Base-by-base conservation (phyloP, 2,113 vertebrate species). In the Prunella himalayana region DNA sequence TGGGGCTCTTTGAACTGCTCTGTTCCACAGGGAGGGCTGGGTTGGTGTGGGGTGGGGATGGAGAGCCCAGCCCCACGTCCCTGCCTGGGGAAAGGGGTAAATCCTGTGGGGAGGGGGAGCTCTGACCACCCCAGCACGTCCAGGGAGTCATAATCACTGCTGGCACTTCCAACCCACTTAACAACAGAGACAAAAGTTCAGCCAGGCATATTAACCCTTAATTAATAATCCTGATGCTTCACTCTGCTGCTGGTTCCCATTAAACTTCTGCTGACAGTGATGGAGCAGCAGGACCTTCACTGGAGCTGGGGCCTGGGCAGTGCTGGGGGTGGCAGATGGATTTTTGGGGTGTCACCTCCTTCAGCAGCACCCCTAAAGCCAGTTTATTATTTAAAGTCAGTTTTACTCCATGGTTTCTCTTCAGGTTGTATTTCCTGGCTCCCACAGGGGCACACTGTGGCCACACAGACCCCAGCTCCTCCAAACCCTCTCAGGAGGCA, bases 181-280 rank as follows among this genome's bases (percentile, higher is more conserved):
- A 45, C 31, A 51, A 35, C 2, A 2, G 76, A 86, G 50, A 65
- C 45, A 31, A 22, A 65, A 94, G 91, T 72, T 92, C 91, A 95
- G 91, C 79, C 88, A 72, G 86, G 57, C 63, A 20, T 35, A 80
- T 92, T 92, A 88, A 92, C 88, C 86, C 71, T 82, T 87, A 77
- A 94, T 94, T 90, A 93, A 84, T 93, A 84, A 91, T 65, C 59
- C 53, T 72, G 79, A 33, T 78, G 47, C 61, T 82, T 27, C 21
- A 39, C 73, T 73, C 33, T 14, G 24, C 66, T 76, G 53, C 82
- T 77, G 70, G 39, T 82, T 21, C 78, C 59, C 88, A 25, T 30
- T 17, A 30, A 51, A 78, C 20, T 51, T 28, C 79, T 64, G 41
- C 86, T 71, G 94, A 3, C 50, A 7, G 20, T 53, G 90, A 66